phyloP scores from a whole-genome alignment of 1,140 invertebrate genomes.

The Drosophila fuyamai region DNA sequence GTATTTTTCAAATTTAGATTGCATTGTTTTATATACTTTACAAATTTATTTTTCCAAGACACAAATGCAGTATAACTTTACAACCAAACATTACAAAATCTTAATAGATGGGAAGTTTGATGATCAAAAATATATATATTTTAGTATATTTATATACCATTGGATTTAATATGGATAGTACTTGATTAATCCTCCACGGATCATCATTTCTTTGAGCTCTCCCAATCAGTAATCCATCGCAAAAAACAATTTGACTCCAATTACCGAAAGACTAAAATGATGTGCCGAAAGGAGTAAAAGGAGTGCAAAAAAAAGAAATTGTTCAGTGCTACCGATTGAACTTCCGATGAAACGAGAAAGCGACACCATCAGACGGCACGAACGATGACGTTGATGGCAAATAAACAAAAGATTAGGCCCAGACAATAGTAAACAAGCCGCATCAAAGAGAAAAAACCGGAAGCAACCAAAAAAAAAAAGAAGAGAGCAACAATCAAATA shows the following conservation, averaged over 20 bases:
- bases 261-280: slow-evolving; percentile 35
- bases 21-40: no score
- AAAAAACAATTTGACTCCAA: slow-evolving; percentile 55
- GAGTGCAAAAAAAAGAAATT: slow-evolving; percentile 9
- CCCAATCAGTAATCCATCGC: slow-evolving; percentile 22
- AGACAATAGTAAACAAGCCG: slow-evolving; percentile 58
- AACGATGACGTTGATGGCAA: slow-evolving; percentile 62
- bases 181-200: neutral
- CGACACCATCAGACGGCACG: slow-evolving; percentile 19
- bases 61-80: no score
- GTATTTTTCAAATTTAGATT: no score
- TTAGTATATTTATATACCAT: no score
- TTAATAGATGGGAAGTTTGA: no score
- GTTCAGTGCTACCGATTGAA: slow-evolving; percentile 51
- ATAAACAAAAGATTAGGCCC: slow-evolving; percentile 71
- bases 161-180: no score
- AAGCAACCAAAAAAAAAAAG: slow-evolving; percentile 22
- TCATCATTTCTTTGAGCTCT: neutral
- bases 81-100: no score
- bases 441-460: slow-evolving; percentile 10
- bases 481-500: slow-evolving; percentile 55
- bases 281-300: neutral
- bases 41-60: no score
- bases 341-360: slow-evolving; percentile 46
- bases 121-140: no score